A percentile compares a stretch with the other conserved stretches of the same genome.
These are phyloP conservation scores for Alectura lathami DNA, from an alignment of 2,113 vertebrate genomes.

Conservation along the genomic window DNA sequence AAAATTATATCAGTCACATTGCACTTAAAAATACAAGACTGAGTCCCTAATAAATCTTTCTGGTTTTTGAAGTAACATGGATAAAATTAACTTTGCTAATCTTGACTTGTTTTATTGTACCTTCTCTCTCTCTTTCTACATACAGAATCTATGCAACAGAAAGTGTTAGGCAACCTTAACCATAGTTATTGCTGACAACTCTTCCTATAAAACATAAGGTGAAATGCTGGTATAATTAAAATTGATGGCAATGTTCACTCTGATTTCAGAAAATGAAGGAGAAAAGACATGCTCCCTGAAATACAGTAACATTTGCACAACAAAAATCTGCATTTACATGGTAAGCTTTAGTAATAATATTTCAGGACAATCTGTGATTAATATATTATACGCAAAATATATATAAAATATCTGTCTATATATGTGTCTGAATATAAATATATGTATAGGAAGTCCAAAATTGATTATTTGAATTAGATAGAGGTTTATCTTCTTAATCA, in stretches of 20 bases:
- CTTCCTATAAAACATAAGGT: slow-evolving; percentile 25
- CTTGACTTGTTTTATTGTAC: slow-evolving; percentile 69
- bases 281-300: not conserved
- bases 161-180: slow-evolving; percentile 56
- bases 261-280: slow-evolving; percentile 32
- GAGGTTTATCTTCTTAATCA: not conserved
- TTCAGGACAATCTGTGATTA: not conserved
- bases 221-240: slow-evolving; percentile 56
- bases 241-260: slow-evolving; percentile 19
- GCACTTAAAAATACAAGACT: slow-evolving; percentile 38
- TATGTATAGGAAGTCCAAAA: not conserved
- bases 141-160: slow-evolving; percentile 10
- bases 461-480: not conserved
- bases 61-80: slow-evolving; percentile 41
- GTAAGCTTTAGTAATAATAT: not conserved
- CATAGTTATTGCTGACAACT: slow-evolving; percentile 38
- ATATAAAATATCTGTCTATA: not conserved
- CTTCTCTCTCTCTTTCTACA: not conserved
- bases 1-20: slow-evolving; percentile 62
- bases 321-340: not conserved
- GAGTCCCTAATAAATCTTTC: slow-evolving; percentile 65
- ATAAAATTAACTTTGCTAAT: slow-evolving; percentile 64
- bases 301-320: not conserved
- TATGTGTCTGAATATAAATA: not conserved
- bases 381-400: not conserved